Evolutionary conservation across 2,113 vertebrate species (phyloP), one percentile per base, ranked within the genome.

Genomic region (Syngnathus typhle): DNA sequence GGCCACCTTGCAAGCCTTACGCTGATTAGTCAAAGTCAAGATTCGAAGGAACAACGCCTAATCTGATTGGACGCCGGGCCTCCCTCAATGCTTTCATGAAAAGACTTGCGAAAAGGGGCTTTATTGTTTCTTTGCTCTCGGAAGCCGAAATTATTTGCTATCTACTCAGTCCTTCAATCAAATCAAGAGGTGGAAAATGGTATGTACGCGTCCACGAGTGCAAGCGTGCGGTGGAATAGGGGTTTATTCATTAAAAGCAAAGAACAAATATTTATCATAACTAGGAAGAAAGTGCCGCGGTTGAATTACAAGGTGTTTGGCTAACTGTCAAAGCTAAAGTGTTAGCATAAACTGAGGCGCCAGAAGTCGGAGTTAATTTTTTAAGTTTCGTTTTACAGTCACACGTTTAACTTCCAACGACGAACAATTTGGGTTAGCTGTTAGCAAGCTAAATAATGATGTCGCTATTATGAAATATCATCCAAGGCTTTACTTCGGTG

Each of bases 111-210:
- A 84, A 85, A 58, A 58, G 27, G 72, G 86, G 90, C 71, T 89
- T 89, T 92, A 91, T 91, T 92, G 90, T 92, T 90, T 91, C 89
- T 92, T 72, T 82, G 86, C 81, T 87, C 86, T 86, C 82, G 75
- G 81, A 84, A 86, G 79, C 82, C 74, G 73, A 87, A 88, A 85
- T 86, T 88, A 78, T 85, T 87, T 85, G 77, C 69, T 71, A 76
- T 76, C 75, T 68, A 51, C 77, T 82, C 73, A 67, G 58, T 79
- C 87, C 77, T 73, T 41, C 75, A 82, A 76, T 88, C 76, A 82
- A 88, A 77, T 73, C 81, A 80, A 56, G 59, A 69, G 64, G 63
- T 72, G 70, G 73, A 79, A 87, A 85, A 92, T 92, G 91, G 91
- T 92, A 88, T 0, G 88, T 67, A 23, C 7, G 18, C 23, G 2